Evolutionary conservation across 2,888 invertebrate genomes (phyloP), one percentile per base, ranked within the genome.

Genomic region (Isoperla grammatica): DNA sequence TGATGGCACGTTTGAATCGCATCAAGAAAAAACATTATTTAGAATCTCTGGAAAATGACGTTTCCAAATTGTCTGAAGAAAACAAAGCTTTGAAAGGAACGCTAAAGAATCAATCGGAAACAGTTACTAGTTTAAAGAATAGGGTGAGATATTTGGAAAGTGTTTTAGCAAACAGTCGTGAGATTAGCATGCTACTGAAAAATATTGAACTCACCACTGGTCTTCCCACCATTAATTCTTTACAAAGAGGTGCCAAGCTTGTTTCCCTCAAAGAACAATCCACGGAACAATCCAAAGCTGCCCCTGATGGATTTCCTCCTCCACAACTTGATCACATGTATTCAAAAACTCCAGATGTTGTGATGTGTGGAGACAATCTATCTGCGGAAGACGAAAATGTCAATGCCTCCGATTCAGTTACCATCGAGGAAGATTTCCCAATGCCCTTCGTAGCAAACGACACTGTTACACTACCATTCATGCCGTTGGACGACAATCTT

Each of bases 1-100:
- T 82, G 35, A 76, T 83, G 72, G 85, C 85, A 1, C 73, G 84
- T 2, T 81, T 82, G 67, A 85, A 84, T 68, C 76, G 85, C 1
- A 75, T 79, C 1, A 79, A 76, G 46, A 85, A 85, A 67, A 85
- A 85, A 68, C 75, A 78, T 35, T 80, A 84, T 66, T 66, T 84
- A 17, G 76, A 80, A 60, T 75, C 74, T 13, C 73, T 84, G 13
- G 84, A 84, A 68, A 74, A 71, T 23, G 76, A 79, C 63, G 68
- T 81, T 0, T 66, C 71, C 1, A 68, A 71, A 11, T 72, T 78
- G 29, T 76, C 75, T 43, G 68, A 67, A 8, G 76, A 77, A 22
- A 81, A 81, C 66, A 74, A 73, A 59, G 75, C 74, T 9, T 70
- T 82, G n/a, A 69, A 73, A 1, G 74, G 74, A 57, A 72, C 76